Percentiles rank a stretch among this genome's conserved stretches.
phyloP scores from a whole-genome alignment of 2,113 vertebrate species.

The Nicator chloris region DNA sequence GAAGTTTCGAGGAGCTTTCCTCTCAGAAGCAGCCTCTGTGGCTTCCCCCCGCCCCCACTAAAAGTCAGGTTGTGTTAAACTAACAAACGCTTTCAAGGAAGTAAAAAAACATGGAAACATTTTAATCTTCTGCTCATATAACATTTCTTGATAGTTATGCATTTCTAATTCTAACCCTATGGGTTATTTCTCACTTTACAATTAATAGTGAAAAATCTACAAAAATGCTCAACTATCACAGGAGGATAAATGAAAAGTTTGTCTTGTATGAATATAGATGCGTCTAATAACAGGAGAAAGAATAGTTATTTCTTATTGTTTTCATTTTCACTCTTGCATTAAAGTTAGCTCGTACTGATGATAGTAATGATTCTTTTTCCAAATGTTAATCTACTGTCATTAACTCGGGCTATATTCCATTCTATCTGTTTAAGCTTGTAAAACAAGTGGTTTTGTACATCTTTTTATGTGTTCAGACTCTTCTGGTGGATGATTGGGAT shows the following conservation, averaged over 20 bases:
- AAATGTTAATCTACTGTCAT: neutral
- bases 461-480: neutral
- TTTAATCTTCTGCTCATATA: neutral
- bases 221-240: neutral
- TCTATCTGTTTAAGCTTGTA: neutral
- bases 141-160: neutral
- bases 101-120: neutral
- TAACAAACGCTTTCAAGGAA: neutral
- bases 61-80: neutral
- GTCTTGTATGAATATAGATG: neutral
- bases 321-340: neutral
- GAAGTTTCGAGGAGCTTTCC: neutral
- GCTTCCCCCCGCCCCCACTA: neutral
- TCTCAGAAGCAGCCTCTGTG: neutral
- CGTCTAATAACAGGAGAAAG: neutral
- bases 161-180: neutral
- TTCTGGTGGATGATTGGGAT: neutral
- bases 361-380: neutral
- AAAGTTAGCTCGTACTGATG: neutral
- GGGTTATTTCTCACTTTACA: neutral
- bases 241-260: neutral
- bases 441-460: neutral
- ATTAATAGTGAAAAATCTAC: neutral
- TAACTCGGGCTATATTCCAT: neutral
- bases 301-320: neutral